Conservation (phyloP, 2,113 vertebrate species). For the Myrmophylax atrothorax region DNA sequence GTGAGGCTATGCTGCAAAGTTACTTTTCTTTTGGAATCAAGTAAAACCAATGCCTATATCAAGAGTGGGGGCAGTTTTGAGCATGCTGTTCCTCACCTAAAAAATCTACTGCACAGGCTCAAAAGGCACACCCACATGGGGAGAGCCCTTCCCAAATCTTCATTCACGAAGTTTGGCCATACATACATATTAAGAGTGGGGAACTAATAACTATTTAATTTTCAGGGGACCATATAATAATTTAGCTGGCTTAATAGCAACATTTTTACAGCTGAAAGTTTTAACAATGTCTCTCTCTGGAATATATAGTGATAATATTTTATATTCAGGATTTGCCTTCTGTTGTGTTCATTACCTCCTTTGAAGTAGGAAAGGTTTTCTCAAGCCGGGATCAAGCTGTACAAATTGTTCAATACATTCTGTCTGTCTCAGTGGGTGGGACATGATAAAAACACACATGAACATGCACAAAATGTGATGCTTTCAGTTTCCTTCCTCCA, state of each 20-base stretch:
- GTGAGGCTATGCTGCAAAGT: constrained; percentile 66
- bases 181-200: constrained; percentile 19
- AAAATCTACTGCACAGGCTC: no score
- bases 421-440: background rate
- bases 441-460: background rate
- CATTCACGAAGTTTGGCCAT: no score
- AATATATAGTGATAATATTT: constrained; percentile 48
- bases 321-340: background rate
- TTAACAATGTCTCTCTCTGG: constrained; percentile 66
- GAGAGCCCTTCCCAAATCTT: no score
- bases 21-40: constrained; percentile 72
- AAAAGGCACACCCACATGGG: no score
- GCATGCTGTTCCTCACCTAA: no score
- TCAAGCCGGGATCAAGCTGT: background rate
- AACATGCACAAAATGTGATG: background rate
- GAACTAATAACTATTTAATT: constrained; percentile 78
- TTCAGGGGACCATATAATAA: constrained; percentile 68
- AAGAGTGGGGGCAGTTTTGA: no score
- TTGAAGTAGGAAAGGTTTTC: background rate
- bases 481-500: constrained; percentile 12
- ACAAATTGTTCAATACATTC: constrained; percentile 32
- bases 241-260: constrained; percentile 72
- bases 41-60: background rate
- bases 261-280: constrained; percentile 64
- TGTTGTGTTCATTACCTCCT: background rate